These are phyloP conservation scores for Drosophila longiperda DNA, from an alignment of 2,888 invertebrate species.

Conservation along the genomic window DNA sequence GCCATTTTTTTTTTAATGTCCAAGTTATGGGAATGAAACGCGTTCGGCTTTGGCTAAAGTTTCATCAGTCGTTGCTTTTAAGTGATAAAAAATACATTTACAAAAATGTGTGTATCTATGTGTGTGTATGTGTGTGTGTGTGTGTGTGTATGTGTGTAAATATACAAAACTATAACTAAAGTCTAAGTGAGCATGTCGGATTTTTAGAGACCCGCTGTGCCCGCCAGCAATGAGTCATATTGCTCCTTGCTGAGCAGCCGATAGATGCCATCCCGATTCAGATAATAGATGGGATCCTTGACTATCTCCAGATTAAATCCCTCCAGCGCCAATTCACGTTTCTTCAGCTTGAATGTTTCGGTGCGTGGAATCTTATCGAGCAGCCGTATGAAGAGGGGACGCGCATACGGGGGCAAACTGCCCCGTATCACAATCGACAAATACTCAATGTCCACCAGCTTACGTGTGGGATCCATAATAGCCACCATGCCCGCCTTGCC, in stretches of 20 bases:
- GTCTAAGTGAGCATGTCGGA: constrained; percentile 8
- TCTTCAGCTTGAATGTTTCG: constrained; percentile 97
- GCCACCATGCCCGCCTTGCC: constrained; percentile 98
- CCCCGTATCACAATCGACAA: constrained; percentile 89
- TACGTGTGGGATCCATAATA: constrained; percentile 89
- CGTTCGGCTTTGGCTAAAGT: constrained; percentile 63
- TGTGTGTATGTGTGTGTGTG: constrained; percentile 9
- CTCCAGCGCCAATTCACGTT: constrained; percentile 93
- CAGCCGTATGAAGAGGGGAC: constrained; percentile 94
- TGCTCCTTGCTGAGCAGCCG: constrained; percentile 85
- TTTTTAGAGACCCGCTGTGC: constrained; percentile 86
- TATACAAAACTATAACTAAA: constrained; percentile 26
- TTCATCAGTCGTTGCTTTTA: constrained; percentile 61
- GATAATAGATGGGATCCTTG: constrained; percentile 91
- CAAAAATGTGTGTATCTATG: not conserved
- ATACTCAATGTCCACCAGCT: constrained; percentile 86
- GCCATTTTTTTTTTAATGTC: constrained; percentile 65
- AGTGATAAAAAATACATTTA: constrained; percentile 46
- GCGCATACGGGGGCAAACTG: constrained; percentile 93
- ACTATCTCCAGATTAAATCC: constrained; percentile 91
- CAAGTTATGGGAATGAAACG: constrained; percentile 68
- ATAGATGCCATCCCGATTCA: constrained; percentile 86
- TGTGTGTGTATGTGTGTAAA: constrained; percentile 18
- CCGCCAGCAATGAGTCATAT: constrained; percentile 86
- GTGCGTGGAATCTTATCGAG: constrained; percentile 92